Conservation (phyloP, 2,888 invertebrate species). For the Psylliodes chrysocephalus region DNA sequence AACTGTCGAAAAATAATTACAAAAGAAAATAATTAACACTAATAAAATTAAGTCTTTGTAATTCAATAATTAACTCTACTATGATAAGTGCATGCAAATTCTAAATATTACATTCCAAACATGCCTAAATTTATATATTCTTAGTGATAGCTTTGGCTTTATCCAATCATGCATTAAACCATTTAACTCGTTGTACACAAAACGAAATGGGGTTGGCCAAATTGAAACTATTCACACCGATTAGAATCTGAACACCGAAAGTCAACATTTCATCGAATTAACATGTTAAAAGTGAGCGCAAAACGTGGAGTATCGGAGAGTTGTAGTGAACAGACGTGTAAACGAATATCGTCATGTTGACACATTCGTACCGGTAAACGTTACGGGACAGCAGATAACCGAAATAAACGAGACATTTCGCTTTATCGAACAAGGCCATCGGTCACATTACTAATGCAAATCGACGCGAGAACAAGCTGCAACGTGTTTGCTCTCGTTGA, state of each 20-base stretch:
- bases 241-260: constrained; percentile 21
- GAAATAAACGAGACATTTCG: constrained; percentile 55
- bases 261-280: constrained; percentile 14
- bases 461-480: constrained; percentile 56
- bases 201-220: no score
- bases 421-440: constrained; percentile 60
- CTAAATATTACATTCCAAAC: no score
- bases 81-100: no score
- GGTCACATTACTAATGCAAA: constrained; percentile 60
- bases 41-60: no score
- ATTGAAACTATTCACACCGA: neutral
- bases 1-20: no score
- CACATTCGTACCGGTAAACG: constrained; percentile 47
- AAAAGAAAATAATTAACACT: no score
- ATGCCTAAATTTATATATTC: no score
- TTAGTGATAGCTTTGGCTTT: no score
- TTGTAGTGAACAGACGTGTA: constrained; percentile 24
- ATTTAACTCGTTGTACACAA: no score
- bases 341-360: constrained; percentile 45
- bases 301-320: constrained; percentile 21
- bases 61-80: no score
- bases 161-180: no score
- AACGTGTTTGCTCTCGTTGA: constrained; percentile 51
- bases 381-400: constrained; percentile 49
- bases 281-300: constrained; percentile 21